Conservation (phyloP, 2,113 vertebrate genomes). For the Spea bombifrons region DNA sequence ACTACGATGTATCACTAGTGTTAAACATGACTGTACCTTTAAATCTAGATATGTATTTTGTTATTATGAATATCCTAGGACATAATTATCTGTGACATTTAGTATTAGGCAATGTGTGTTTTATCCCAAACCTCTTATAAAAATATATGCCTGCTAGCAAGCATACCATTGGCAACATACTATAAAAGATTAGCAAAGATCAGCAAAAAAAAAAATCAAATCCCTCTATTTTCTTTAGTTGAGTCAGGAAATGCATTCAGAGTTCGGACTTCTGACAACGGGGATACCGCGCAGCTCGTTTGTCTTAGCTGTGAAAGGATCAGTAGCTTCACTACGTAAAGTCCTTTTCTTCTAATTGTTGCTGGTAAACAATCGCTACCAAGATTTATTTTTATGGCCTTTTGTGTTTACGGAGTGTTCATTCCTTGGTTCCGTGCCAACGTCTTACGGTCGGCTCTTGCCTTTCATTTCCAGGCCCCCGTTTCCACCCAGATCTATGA, state of each 20-base stretch:
- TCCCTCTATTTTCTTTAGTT: conserved; percentile 34
- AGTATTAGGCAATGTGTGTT: conserved; percentile 10
- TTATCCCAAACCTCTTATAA: neutral
- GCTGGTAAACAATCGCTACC: conserved; percentile 65
- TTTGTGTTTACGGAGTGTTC: conserved; percentile 71
- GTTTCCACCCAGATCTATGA: conserved; percentile 63
- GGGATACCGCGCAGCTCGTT: neutral
- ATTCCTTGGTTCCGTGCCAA: conserved; percentile 62
- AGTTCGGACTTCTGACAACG: neutral
- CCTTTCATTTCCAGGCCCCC: conserved; percentile 40
- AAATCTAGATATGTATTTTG: neutral
- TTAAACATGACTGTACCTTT: neutral
- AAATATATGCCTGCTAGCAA: conserved; percentile 22
- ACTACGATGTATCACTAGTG: too few relatives aligned
- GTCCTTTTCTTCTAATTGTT: conserved; percentile 58
- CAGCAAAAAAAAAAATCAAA: conserved; percentile 49
- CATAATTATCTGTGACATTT: conserved; percentile 1
- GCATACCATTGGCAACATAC: conserved; percentile 38
- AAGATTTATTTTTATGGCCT: conserved; percentile 78
- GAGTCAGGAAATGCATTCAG: too few relatives aligned
- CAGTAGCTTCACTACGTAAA: conserved; percentile 48
- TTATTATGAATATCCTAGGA: neutral
- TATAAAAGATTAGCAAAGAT: conserved; percentile 54
- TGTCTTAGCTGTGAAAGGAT: conserved; percentile 51
- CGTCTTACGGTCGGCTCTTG: conserved; percentile 56